Conservation (phyloP, 1,140 invertebrate genomes). For the Anthonomus grandis region DNA sequence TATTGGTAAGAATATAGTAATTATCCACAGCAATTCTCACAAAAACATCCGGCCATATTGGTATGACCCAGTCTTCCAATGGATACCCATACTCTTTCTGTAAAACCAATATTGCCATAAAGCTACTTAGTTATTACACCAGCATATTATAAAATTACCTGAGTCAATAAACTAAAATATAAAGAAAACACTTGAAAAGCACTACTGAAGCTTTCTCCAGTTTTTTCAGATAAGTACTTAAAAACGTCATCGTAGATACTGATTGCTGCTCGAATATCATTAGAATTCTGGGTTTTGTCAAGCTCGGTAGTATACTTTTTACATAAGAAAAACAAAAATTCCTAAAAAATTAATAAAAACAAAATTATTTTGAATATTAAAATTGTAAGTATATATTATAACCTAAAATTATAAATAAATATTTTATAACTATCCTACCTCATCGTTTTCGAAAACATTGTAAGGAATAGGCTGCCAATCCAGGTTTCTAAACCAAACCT, state of each 20-base stretch:
- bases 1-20: constrained; percentile 8
- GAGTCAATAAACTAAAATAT: background rate
- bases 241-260: background rate
- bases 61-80: constrained; percentile 5
- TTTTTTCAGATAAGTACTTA: constrained; percentile 1
- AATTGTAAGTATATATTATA: too few relatives aligned
- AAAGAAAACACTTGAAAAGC: background rate
- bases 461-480: constrained; percentile 59
- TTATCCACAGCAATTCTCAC: background rate
- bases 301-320: too few relatives aligned
- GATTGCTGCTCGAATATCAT: constrained; percentile 4
- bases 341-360: too few relatives aligned
- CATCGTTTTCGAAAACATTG: too few relatives aligned
- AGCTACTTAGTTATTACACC: background rate
- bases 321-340: too few relatives aligned
- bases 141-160: constrained; percentile 1
- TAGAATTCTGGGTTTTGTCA: constrained; percentile 42
- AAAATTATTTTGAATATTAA: too few relatives aligned
- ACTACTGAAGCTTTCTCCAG: background rate
- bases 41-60: background rate
- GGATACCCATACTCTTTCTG: constrained; percentile 14
- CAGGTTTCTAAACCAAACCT: constrained; percentile 49
- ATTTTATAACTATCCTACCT: too few relatives aligned
- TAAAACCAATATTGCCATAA: background rate
- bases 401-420: too few relatives aligned